These are phyloP conservation scores for Drosophila tanythrix DNA, from an alignment of 2,888 invertebrate species.

Conservation along the genomic window DNA sequence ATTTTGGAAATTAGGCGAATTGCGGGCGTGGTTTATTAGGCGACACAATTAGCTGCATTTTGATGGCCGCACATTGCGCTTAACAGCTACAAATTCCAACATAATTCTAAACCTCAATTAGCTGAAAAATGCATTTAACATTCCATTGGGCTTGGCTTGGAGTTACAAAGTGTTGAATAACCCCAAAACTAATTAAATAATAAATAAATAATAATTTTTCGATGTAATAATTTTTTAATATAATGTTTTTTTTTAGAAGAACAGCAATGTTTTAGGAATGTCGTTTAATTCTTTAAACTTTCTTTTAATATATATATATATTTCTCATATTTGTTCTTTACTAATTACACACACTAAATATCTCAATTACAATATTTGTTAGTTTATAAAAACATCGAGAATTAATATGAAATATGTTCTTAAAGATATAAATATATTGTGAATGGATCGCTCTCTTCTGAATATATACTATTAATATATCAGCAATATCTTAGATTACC, in stretches of 20 bases:
- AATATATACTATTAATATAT: neutral
- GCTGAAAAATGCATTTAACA: conserved; percentile 1
- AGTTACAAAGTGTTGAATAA: too few species aligned
- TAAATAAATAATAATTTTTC: neutral
- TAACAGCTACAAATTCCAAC: conserved; percentile 13
- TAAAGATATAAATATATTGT: neutral
- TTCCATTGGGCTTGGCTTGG: neutral
- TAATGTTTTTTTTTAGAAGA: neutral
- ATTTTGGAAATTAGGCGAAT: conserved; percentile 65
- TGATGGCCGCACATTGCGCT: conserved; percentile 34
- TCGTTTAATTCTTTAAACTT: neutral
- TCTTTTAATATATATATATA: neutral
- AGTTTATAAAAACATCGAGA: neutral
- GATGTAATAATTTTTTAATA: neutral
- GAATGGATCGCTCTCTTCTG: neutral
- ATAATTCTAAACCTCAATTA: conserved; percentile 42
- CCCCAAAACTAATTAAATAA: neutral
- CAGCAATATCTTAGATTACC: neutral
- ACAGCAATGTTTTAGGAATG: neutral
- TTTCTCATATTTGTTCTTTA: neutral
- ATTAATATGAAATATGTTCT: neutral
- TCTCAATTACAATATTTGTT: neutral
- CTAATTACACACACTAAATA: accelerated
- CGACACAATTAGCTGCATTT: conserved; percentile 59
- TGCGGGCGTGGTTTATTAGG: conserved; percentile 59